Conservation (phyloP, 2,888 invertebrate species). For the Stomorhina lunata region DNA sequence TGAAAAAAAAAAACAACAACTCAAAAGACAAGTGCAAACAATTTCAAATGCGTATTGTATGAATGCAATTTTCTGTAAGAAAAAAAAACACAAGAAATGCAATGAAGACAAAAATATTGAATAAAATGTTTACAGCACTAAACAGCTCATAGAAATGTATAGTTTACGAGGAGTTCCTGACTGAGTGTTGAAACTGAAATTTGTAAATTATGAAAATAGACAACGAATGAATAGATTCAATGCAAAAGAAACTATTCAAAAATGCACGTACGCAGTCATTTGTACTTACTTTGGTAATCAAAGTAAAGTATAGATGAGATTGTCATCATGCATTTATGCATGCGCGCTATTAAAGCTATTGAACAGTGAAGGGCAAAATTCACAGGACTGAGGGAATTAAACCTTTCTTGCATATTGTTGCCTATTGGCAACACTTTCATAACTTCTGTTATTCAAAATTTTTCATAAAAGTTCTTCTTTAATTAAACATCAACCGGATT, state of each 20-base stretch:
- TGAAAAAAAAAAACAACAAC: background rate
- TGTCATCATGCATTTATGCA: constrained; percentile 5
- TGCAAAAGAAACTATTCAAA: background rate
- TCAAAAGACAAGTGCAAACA: constrained; percentile 48
- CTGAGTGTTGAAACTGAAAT: constrained; percentile 57
- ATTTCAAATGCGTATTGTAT: constrained; percentile 53
- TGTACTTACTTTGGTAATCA: background rate
- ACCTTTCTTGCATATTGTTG: too few species aligned
- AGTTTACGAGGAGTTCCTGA: constrained; percentile 59
- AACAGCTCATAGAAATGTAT: constrained; percentile 57
- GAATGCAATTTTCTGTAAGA: constrained; percentile 44
- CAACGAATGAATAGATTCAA: constrained; percentile 8
- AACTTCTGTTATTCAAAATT: too few species aligned
- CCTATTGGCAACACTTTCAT: too few species aligned
- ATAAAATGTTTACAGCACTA: constrained; percentile 35
- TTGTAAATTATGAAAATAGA: constrained; percentile 43
- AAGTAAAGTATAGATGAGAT: constrained; percentile 8
- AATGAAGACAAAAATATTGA: background rate
- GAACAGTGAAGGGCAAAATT: background rate
- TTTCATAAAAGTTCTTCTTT: too few species aligned
- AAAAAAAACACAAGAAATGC: constrained; percentile 24
- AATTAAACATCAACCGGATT: too few species aligned
- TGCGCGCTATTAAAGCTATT: background rate
- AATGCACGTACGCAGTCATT: constrained; percentile 32
- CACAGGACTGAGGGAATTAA: too few species aligned